Conservation (phyloP, 2,888 invertebrate genomes). For the Microchrysa polita region DNA sequence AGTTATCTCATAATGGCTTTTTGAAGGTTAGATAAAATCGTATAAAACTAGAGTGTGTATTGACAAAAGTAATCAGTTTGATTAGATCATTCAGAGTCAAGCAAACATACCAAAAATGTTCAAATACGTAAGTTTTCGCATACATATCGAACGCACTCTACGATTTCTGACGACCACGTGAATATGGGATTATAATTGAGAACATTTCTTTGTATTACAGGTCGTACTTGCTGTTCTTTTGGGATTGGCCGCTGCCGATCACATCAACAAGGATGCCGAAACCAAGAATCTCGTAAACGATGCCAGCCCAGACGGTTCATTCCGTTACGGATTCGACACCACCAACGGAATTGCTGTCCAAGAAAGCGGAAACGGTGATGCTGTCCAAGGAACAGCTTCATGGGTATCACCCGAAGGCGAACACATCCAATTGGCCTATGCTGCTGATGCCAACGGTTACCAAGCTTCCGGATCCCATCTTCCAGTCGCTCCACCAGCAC, state of each 20-base stretch:
- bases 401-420: constrained; percentile 69
- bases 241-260: constrained; percentile 58
- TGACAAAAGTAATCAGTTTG: constrained; percentile 16
- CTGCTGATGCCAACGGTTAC: constrained; percentile 71
- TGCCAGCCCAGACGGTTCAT: constrained; percentile 64
- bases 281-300: constrained; percentile 63
- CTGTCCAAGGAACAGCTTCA: constrained; percentile 66
- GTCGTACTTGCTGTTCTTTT: constrained; percentile 53
- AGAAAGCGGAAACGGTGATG: constrained; percentile 67
- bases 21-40: neutral
- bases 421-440: constrained; percentile 64
- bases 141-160: no score
- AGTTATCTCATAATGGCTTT: neutral
- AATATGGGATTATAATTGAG: constrained; percentile 21
- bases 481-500: constrained; percentile 56
- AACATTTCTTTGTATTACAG: neutral
- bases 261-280: constrained; percentile 61
- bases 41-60: constrained; percentile 19
- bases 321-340: constrained; percentile 66
- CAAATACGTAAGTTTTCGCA: constrained; percentile 37
- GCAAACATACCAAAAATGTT: constrained; percentile 17
- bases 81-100: constrained; percentile 13
- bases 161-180: no score
- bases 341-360: constrained; percentile 70
- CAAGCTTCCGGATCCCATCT: constrained; percentile 64